Percentiles rank a stretch among this genome's conserved stretches.
Evolutionary conservation across 2,888 invertebrate species (phyloP).

Genomic region (Drosophila anomelani): DNA sequence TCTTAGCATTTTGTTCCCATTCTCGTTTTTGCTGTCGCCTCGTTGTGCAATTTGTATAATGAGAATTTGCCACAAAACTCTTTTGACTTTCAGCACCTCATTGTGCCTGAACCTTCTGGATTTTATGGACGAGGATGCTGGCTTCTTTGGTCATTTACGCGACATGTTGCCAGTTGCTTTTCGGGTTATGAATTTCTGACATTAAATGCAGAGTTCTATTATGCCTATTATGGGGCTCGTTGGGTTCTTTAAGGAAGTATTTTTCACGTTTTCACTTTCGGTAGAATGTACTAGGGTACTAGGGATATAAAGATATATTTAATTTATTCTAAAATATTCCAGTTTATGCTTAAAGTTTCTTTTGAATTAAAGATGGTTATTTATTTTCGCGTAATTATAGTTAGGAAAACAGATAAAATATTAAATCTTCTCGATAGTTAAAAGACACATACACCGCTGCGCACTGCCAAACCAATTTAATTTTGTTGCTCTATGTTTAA

Average conservation of each 20-base stretch:
- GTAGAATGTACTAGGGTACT: background rate
- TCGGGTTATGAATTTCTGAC: conserved; percentile 22
- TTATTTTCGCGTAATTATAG: background rate
- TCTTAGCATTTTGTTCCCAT: conserved; percentile 13
- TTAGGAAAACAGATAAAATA: background rate
- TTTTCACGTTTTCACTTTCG: background rate
- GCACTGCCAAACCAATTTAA: too few relatives aligned
- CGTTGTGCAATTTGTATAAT: conserved; percentile 75
- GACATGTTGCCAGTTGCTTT: conserved; percentile 11
- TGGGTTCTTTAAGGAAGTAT: background rate
- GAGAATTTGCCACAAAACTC: conserved; percentile 62
- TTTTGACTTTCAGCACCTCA: conserved; percentile 78
- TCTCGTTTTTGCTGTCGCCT: conserved; percentile 26
- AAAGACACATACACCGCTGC: too few relatives aligned
- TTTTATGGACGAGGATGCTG: conserved; percentile 10
- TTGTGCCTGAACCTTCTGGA: conserved; percentile 42
- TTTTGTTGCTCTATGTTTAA: too few relatives aligned
- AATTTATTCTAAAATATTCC: too few relatives aligned
- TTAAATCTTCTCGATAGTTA: background rate
- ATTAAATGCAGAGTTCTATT: conserved; percentile 2
- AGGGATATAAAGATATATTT: too few relatives aligned
- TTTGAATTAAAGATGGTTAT: too few relatives aligned
- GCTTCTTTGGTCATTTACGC: conserved; percentile 1
- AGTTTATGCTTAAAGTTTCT: too few relatives aligned
- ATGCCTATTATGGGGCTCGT: background rate